phyloP scores from a whole-genome alignment of 2,113 vertebrate genomes.

The Pristiophorus japonicus region DNA sequence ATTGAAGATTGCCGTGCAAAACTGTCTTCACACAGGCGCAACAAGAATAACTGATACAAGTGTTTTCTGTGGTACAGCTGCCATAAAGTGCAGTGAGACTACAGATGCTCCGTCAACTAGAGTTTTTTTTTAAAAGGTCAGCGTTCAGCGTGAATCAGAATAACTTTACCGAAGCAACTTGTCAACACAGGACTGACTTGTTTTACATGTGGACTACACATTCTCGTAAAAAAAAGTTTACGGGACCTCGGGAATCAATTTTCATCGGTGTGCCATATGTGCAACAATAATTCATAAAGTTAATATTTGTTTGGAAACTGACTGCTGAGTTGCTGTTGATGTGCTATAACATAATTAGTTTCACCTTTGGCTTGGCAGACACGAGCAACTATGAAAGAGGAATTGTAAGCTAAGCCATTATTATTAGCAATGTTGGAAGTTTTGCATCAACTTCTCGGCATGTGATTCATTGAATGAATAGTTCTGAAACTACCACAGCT shows the following conservation, averaged over 20 bases:
- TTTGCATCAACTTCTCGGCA: background rate
- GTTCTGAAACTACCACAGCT: constrained; percentile 27
- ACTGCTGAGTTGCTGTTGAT: background rate
- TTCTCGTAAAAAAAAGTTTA: background rate
- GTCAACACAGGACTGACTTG: background rate
- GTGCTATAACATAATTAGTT: background rate
- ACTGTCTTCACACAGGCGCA: background rate
- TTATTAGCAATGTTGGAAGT: background rate
- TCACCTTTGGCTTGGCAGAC: background rate
- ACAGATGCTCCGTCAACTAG: background rate
- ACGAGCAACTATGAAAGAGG: background rate
- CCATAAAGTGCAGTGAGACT: background rate
- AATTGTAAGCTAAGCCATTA: background rate
- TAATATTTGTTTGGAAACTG: background rate
- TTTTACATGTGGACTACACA: background rate
- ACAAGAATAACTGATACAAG: background rate
- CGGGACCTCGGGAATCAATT: background rate
- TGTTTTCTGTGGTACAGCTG: background rate
- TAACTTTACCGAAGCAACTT: background rate
- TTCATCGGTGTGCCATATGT: background rate
- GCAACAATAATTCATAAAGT: background rate
- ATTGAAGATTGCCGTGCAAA: background rate
- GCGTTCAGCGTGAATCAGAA: background rate
- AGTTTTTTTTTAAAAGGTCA: background rate
- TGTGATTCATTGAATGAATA: constrained; percentile 26